phyloP scores from a whole-genome alignment of 37 sponge, comb jelly and placozoan genomes.

The Agelas oroides region DNA sequence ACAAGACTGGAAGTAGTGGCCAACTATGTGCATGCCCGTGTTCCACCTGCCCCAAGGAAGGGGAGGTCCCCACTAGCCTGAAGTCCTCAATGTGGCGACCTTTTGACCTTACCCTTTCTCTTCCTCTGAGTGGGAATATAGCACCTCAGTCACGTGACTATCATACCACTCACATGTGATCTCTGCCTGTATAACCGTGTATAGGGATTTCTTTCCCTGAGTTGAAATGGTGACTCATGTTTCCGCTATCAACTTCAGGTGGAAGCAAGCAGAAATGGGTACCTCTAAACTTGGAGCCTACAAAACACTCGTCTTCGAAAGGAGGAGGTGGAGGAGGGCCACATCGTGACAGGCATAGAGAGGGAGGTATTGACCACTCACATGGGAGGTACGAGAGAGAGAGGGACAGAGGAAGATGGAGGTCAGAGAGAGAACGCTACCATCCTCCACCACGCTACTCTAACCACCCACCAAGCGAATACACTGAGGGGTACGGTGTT shows the following conservation, averaged over 20 bases:
- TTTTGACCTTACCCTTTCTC: no score
- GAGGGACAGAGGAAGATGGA: conserved; percentile 41
- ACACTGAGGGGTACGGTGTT: background rate
- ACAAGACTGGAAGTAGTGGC: no score
- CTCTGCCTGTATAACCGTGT: no score
- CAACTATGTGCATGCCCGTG: no score
- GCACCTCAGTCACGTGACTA: no score
- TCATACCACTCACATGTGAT: no score
- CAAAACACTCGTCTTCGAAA: conserved; percentile 25
- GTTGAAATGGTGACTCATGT: no score
- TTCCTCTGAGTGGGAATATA: no score
- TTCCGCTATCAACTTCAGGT: conserved; percentile 23
- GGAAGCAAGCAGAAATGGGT: conserved; percentile 78
- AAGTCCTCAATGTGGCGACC: no score
- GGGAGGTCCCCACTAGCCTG: no score
- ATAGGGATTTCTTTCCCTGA: no score
- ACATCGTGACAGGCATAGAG: conserved; percentile 17
- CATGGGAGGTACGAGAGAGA: conserved; percentile 10
- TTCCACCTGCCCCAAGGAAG: no score
- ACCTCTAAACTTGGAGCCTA: conserved; percentile 64
- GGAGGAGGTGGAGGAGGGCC: background rate
- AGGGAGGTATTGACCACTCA: conserved; percentile 15
- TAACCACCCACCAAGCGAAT: conserved; percentile 14
- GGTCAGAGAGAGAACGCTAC: conserved; percentile 43
- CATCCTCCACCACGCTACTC: conserved; percentile 53